These are phyloP conservation scores for Thecophora atra DNA, from an alignment of 2,888 invertebrate genomes.

Conservation along the genomic window DNA sequence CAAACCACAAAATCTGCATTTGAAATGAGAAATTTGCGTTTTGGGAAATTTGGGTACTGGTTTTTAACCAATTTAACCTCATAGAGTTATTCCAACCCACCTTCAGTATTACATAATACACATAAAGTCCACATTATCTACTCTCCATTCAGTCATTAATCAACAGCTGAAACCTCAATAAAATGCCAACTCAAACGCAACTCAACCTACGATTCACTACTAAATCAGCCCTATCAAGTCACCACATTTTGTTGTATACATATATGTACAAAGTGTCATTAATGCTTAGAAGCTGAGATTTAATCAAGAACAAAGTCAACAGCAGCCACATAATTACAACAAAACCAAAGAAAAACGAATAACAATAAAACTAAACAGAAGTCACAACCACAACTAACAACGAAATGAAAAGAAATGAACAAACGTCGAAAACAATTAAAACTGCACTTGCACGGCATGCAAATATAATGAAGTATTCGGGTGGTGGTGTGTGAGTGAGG, in stretches of 20 bases:
- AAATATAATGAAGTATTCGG: background rate
- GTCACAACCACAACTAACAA: background rate
- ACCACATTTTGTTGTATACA: background rate
- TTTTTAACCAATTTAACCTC: no score
- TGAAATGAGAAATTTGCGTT: no score
- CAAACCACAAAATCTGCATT: no score
- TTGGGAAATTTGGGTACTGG: no score
- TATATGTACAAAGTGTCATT: no score
- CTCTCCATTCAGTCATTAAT: constrained; percentile 22
- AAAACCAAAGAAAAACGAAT: background rate
- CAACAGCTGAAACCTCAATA: constrained; percentile 8
- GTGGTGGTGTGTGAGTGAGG: background rate
- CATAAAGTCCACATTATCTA: constrained; percentile 7
- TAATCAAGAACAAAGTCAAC: background rate
- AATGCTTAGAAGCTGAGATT: background rate
- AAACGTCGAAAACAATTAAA: constrained; percentile 18
- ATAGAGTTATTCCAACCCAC: no score
- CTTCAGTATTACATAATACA: background rate
- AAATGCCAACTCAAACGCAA: background rate
- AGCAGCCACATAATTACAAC: background rate
- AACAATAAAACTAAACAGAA: background rate
- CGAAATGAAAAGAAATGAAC: background rate
- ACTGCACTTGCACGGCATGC: constrained; percentile 27
- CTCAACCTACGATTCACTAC: background rate
- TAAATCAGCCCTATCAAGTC: background rate